These are phyloP conservation scores for Hipposideros larvatus DNA, from an alignment of 2,797 vertebrate species.

Conservation along the genomic window DNA sequence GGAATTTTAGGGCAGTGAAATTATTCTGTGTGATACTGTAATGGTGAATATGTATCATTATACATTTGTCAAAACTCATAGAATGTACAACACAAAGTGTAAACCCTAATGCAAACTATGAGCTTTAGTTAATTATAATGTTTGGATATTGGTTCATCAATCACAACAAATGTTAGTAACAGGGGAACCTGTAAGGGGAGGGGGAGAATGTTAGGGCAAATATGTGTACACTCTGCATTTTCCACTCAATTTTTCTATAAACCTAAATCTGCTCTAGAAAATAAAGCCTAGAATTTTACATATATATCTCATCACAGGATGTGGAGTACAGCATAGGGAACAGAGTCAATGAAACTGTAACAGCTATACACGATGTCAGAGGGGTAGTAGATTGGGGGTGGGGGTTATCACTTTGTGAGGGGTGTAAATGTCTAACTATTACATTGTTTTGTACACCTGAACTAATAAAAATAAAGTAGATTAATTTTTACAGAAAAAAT, in stretches of 20 bases:
- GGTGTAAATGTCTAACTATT: too few species aligned
- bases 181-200: neutral
- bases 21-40: neutral
- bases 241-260: neutral
- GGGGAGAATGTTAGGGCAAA: neutral
- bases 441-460: too few species aligned
- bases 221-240: neutral
- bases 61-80: slow-evolving; percentile 7
- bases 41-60: neutral
- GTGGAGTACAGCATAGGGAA: too few species aligned
- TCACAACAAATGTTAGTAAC: neutral
- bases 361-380: too few species aligned
- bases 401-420: too few species aligned
- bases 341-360: too few species aligned
- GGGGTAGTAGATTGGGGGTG: too few species aligned
- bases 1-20: neutral
- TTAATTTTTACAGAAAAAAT: neutral
- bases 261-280: neutral
- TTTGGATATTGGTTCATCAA: neutral
- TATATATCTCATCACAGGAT: too few species aligned
- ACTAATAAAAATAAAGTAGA: too few species aligned
- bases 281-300: neutral
- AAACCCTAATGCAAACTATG: neutral
- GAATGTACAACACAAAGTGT: neutral
- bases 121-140: slow-evolving; percentile 1